A percentile compares a stretch with the other conserved stretches of the same genome.
Conservation (phyloP, 2,888 invertebrate species). For the Nemotelus pantherinus region DNA sequence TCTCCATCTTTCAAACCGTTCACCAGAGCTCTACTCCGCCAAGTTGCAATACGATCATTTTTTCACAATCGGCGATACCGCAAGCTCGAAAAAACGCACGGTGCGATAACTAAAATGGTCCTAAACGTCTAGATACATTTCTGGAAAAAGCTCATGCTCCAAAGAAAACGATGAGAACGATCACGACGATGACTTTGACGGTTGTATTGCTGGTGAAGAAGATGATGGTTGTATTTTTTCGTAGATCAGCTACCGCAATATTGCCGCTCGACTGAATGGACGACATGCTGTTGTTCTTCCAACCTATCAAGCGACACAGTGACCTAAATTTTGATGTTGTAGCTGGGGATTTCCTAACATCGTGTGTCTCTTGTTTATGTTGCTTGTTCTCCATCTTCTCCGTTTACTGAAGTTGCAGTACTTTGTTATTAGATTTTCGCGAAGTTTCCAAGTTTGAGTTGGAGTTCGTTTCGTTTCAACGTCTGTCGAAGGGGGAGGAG, state of each 20-base stretch:
- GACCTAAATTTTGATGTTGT: constrained; percentile 23
- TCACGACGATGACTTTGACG: neutral
- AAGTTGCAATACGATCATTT: too few species aligned
- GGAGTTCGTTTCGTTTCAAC: neutral
- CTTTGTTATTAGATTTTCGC: too few species aligned
- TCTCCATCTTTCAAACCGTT: neutral
- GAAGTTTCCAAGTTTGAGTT: neutral
- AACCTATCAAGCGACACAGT: constrained; percentile 13
- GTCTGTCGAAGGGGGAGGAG: too few species aligned
- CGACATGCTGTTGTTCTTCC: constrained; percentile 13
- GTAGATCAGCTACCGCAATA: too few species aligned
- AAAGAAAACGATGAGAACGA: neutral
- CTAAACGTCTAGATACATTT: neutral
- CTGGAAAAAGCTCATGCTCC: neutral
- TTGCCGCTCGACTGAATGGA: too few species aligned
- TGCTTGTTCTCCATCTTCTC: too few species aligned
- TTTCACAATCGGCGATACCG: too few species aligned
- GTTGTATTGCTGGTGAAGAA: neutral
- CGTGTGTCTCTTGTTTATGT: neutral
- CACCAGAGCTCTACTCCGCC: too few species aligned
- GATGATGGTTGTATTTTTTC: neutral
- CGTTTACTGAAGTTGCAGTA: too few species aligned
- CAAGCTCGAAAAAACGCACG: neutral
- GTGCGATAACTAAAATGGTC: neutral
- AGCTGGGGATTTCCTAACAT: constrained; percentile 6